Evolutionary conservation across 1,140 invertebrate species (phyloP).

Genomic region (Vollenhovia emeryi): DNA sequence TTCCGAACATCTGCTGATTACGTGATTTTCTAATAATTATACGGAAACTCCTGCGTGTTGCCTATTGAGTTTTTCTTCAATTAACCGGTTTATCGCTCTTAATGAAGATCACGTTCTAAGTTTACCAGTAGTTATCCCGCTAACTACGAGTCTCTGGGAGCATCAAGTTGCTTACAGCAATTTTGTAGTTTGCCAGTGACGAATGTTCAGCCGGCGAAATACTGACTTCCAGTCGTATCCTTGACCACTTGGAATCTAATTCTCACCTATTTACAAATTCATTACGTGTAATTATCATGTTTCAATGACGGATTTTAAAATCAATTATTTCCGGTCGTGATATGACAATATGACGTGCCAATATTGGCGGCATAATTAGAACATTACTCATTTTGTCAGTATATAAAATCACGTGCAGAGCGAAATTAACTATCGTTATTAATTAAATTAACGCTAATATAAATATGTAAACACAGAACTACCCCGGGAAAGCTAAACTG

Average conservation of each 20-base stretch:
- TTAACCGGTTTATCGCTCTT: slow-evolving; percentile 16
- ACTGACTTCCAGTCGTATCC: not conserved
- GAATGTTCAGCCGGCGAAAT: not conserved
- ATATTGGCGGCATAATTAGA: not conserved
- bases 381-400: not conserved
- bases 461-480: not conserved
- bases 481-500: not conserved
- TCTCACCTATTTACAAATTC: not conserved
- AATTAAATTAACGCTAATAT: not conserved
- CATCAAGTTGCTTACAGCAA: not conserved
- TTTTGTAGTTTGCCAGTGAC: not conserved
- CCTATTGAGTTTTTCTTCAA: not conserved
- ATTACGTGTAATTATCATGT: not conserved
- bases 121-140: not conserved
- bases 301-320: not conserved
- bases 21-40: slow-evolving; percentile 26
- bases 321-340: not conserved
- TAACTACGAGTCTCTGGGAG: not conserved
- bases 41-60: not conserved
- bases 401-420: not conserved
- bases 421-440: not conserved
- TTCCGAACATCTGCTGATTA: not conserved
- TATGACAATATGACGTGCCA: not conserved
- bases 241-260: not conserved
- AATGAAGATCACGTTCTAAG: slow-evolving; percentile 18